These are phyloP conservation scores for Drosophila ironensis DNA, from an alignment of 1,140 invertebrate genomes.

Conservation along the genomic window DNA sequence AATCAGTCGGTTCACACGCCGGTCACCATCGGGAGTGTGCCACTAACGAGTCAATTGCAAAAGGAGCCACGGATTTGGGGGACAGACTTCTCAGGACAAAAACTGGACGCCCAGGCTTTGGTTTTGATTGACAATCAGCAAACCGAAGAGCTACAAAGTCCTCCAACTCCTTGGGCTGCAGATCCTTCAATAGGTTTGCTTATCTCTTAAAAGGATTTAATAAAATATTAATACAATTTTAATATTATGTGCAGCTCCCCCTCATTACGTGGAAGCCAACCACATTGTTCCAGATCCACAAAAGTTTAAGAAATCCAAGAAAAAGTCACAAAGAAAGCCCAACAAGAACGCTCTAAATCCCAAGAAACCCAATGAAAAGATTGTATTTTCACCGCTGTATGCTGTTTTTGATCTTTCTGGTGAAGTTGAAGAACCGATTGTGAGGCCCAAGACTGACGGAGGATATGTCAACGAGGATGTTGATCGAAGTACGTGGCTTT, in stretches of 20 bases:
- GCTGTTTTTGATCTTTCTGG: conserved; percentile 56
- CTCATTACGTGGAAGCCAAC: conserved; percentile 49
- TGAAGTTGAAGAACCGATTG: conserved; percentile 4
- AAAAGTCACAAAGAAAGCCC: conserved; percentile 1
- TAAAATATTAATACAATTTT: not conserved
- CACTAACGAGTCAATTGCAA: conserved; percentile 54
- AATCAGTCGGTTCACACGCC: conserved; percentile 82
- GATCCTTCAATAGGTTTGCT: conserved; percentile 47
- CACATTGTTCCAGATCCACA: conserved; percentile 21
- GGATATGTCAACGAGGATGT: conserved; percentile 16
- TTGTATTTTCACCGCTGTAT: conserved; percentile 48
- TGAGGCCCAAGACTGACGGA: conserved; percentile 1
- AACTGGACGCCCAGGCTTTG: conserved; percentile 52
- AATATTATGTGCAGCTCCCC: conserved; percentile 33
- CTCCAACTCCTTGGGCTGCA: conserved; percentile 40
- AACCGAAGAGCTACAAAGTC: not conserved
- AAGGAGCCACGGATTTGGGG: conserved; percentile 32
- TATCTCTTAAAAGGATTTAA: not conserved
- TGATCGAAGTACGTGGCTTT: conserved; percentile 49
- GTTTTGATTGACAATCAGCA: conserved; percentile 23
- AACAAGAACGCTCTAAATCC: not conserved
- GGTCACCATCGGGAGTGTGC: conserved; percentile 84
- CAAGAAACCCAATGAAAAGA: not conserved
- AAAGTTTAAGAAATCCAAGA: conserved; percentile 23
- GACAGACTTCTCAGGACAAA: conserved; percentile 27